Conservation (phyloP, 2,797 vertebrate genomes). For the Poecile montanus region DNA sequence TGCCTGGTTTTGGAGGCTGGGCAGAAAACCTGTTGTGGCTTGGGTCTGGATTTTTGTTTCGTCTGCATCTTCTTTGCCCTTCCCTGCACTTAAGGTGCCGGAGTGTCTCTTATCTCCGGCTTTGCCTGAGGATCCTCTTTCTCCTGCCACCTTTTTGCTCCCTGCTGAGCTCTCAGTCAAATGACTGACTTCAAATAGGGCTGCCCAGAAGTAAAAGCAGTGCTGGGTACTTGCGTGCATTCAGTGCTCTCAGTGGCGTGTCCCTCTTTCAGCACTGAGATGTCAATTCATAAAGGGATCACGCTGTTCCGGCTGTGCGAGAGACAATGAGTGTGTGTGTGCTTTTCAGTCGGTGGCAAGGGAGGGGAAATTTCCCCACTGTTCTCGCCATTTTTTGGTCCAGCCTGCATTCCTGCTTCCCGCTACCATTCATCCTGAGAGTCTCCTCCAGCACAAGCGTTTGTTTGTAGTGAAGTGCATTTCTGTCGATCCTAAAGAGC, state of each 20-base stretch:
- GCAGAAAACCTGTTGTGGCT: not conserved
- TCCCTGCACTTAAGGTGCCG: not conserved
- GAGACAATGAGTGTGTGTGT: slow-evolving; percentile 51
- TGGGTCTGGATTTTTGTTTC: slow-evolving; percentile 37
- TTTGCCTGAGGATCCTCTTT: not conserved
- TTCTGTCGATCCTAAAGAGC: slow-evolving; percentile 10
- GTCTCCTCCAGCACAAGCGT: slow-evolving; percentile 23
- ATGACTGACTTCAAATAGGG: slow-evolving; percentile 7
- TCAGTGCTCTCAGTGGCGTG: slow-evolving; percentile 26
- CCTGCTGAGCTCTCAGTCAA: not conserved
- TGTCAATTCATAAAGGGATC: slow-evolving; percentile 68
- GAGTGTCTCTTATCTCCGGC: not conserved
- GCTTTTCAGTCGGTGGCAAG: slow-evolving; percentile 37
- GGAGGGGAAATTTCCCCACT: not conserved
- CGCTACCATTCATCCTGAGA: slow-evolving; percentile 41
- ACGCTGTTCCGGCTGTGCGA: slow-evolving; percentile 37
- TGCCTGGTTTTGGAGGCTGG: not conserved
- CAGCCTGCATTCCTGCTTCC: slow-evolving; percentile 26
- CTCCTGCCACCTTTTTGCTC: not conserved
- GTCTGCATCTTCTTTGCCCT: not conserved
- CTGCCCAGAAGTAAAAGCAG: slow-evolving; percentile 36
- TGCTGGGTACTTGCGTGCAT: not conserved
- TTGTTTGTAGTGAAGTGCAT: slow-evolving; percentile 40
- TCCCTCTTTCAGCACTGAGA: slow-evolving; percentile 48
- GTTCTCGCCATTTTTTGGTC: slow-evolving; percentile 35